Conservation (phyloP, 1,140 invertebrate genomes). For the Polyergus mexicanus region DNA sequence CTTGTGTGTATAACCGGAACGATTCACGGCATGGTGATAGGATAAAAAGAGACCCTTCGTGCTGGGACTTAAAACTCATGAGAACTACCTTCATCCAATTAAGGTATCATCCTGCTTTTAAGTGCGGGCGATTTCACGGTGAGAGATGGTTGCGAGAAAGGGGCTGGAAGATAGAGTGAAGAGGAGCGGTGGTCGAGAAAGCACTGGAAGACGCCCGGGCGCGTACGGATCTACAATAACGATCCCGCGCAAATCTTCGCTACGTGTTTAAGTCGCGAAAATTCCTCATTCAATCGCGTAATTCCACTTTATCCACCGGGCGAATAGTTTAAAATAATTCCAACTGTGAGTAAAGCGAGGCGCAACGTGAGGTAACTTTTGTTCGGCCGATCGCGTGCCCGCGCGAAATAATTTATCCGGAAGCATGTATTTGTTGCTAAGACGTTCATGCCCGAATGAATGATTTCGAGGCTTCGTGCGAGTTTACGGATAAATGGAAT, state of each 20-base stretch:
- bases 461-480: not conserved
- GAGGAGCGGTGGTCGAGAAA: not conserved
- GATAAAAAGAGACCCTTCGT: conserved; percentile 52
- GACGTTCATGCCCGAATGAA: conserved; percentile 43
- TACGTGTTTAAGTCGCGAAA: conserved; percentile 50
- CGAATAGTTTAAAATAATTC: conserved; percentile 48
- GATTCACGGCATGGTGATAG: conserved; percentile 51
- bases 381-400: conserved; percentile 41
- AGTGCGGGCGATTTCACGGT: conserved; percentile 38
- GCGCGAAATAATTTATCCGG: conserved; percentile 49
- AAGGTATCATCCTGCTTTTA: conserved; percentile 68
- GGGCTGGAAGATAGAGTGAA: too few species aligned
- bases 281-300: conserved; percentile 48
- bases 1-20: conserved; percentile 17
- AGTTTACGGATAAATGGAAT: conserved; percentile 13
- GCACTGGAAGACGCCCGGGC: conserved; percentile 41
- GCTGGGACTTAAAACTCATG: conserved; percentile 65
- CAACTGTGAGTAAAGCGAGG: conserved; percentile 10
- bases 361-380: conserved; percentile 22
- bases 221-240: conserved; percentile 50
- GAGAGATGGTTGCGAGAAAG: not conserved
- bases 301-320: conserved; percentile 24
- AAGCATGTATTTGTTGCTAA: conserved; percentile 43
- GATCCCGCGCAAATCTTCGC: conserved; percentile 46
- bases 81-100: conserved; percentile 72